Percentiles rank a stretch among this genome's conserved stretches.
phyloP scores from a whole-genome alignment of 30 jellyfish, hydroid and myxozoan genomes.

The Pseudorhiza aurosa region DNA sequence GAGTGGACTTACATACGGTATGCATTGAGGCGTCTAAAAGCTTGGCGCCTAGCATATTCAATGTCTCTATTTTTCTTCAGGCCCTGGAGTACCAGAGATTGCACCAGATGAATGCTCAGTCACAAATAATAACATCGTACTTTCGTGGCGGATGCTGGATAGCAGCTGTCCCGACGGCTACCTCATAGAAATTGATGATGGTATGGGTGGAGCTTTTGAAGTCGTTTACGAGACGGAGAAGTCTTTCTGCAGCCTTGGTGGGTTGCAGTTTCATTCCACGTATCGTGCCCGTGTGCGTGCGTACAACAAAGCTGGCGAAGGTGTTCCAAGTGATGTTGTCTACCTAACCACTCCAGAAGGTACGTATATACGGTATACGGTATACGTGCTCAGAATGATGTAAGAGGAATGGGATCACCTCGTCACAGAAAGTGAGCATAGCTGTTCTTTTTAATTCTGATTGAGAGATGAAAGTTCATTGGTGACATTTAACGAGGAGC shows the following conservation, averaged over 20 bases:
- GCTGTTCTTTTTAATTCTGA: no score
- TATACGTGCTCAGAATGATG: no score
- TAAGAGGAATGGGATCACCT: no score
- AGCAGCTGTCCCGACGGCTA: slow-evolving; percentile 69
- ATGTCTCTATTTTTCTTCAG: slow-evolving; percentile 25
- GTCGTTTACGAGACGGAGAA: slow-evolving; percentile 86
- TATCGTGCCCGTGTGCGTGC: slow-evolving; percentile 87
- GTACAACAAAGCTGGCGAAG: slow-evolving; percentile 75
- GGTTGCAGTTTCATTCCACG: slow-evolving; percentile 88
- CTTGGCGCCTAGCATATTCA: no score
- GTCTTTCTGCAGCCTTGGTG: slow-evolving; percentile 79
- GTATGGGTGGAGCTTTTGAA: slow-evolving; percentile 82
- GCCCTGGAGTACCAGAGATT: slow-evolving; percentile 86
- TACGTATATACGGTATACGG: no score
- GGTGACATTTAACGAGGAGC: no score
- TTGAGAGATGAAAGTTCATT: no score
- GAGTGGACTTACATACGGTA: no score
- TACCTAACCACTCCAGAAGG: slow-evolving; percentile 89
- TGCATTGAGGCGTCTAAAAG: no score
- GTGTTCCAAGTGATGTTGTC: slow-evolving; percentile 83
- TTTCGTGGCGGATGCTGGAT: slow-evolving; percentile 73
- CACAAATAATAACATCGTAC: slow-evolving; percentile 70
- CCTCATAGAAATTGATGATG: slow-evolving; percentile 88
- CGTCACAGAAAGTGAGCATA: no score
- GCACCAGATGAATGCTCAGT: slow-evolving; percentile 85